phyloP scores from a whole-genome alignment of 1,140 invertebrate genomes.

The Drosophila virilis region DNA sequence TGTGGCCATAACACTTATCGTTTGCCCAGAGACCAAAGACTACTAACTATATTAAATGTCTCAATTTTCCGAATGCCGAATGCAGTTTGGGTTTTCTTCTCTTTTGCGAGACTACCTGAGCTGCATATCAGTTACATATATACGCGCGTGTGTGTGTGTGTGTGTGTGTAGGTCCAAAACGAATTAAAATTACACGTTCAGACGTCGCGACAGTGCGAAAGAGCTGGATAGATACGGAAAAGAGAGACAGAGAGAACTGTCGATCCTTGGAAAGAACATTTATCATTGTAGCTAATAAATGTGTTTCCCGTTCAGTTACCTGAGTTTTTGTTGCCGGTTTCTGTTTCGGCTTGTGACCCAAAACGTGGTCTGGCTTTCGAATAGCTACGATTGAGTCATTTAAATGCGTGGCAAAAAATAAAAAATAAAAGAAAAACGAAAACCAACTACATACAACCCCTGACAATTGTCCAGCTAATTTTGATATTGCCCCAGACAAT shows the following conservation, averaged over 20 bases:
- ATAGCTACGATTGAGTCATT: slow-evolving; percentile 72
- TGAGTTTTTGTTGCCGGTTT: slow-evolving; percentile 31
- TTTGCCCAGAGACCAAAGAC: slow-evolving; percentile 2
- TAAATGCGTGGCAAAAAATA: slow-evolving; percentile 59
- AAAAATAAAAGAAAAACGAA: slow-evolving; percentile 7
- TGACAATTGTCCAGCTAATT: slow-evolving; percentile 43
- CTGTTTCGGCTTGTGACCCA: slow-evolving; percentile 19
- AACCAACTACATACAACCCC: slow-evolving; percentile 36
- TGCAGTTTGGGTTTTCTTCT: slow-evolving; percentile 15
- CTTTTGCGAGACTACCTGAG: slow-evolving; percentile 49
- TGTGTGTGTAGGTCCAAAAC: slow-evolving; percentile 57
- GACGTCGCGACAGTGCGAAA: slow-evolving; percentile 41
- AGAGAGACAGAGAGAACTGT: slow-evolving; percentile 17
- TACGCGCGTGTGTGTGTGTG: not conserved
- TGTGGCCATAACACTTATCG: slow-evolving; percentile 49
- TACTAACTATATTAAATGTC: slow-evolving; percentile 55
- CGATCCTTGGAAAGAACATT: slow-evolving; percentile 72
- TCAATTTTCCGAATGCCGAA: slow-evolving; percentile 45
- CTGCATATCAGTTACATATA: slow-evolving; percentile 73
- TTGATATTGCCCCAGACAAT: slow-evolving; percentile 33
- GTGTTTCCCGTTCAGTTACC: slow-evolving; percentile 73
- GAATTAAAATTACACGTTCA: slow-evolving; percentile 78
- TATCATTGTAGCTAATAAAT: slow-evolving; percentile 81
- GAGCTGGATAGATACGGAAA: slow-evolving; percentile 11
- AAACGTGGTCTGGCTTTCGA: slow-evolving; percentile 48